A percentile compares a stretch with the other conserved stretches of the same genome.
Conservation (phyloP, 2,888 invertebrate genomes). For the Zaprionus obscuricornis region DNA sequence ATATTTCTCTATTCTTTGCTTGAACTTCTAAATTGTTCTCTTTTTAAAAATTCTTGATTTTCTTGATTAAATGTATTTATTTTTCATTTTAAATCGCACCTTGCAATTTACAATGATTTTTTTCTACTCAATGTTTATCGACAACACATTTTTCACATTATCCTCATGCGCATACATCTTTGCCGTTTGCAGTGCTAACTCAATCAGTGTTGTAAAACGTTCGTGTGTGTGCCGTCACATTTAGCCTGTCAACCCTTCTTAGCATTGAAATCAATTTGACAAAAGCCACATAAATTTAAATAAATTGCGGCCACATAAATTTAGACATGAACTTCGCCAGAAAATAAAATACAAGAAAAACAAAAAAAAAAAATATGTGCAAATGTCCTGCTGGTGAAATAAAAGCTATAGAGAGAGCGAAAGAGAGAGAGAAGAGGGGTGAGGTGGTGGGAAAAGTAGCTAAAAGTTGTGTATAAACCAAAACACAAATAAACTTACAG, state of each 20-base stretch:
- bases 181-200: constrained; percentile 48
- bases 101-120: too few relatives aligned
- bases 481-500: constrained; percentile 73
- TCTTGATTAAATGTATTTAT: constrained; percentile 1
- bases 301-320: constrained; percentile 77
- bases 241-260: constrained; percentile 77
- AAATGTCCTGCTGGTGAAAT: constrained; percentile 1
- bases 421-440: constrained; percentile 6
- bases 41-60: too few relatives aligned
- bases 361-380: constrained; percentile 7
- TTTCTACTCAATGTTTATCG: constrained; percentile 35
- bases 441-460: too few relatives aligned
- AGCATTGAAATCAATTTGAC: constrained; percentile 78
- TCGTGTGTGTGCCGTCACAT: constrained; percentile 17
- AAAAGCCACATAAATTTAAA: constrained; percentile 79
- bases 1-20: too few relatives aligned
- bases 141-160: constrained; percentile 35
- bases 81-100: constrained; percentile 16
- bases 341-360: constrained; percentile 3
- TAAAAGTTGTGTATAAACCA: constrained; percentile 58
- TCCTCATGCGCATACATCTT: constrained; percentile 11
- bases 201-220: constrained; percentile 54
- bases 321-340: constrained; percentile 61
- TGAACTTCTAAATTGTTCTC: too few relatives aligned
- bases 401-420: constrained; percentile 19